Percentiles rank a stretch among this genome's conserved stretches.
phyloP scores from a whole-genome alignment of 2,113 vertebrate species.

The Plotosus lineatus region DNA sequence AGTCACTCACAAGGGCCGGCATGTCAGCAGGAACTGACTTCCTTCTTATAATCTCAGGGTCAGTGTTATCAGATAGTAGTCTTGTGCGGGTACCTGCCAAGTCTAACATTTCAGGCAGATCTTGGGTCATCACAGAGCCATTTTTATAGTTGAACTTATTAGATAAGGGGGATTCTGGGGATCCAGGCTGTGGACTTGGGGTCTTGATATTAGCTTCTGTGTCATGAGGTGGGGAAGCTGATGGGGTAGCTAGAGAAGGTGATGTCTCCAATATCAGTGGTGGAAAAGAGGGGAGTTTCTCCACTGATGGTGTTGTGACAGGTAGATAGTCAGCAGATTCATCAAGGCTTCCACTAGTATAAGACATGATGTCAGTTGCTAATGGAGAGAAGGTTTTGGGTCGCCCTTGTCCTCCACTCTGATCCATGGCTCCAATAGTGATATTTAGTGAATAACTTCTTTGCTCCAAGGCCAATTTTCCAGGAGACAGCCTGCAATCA shows the following conservation, averaged over 20 bases:
- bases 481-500: conserved; percentile 86
- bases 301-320: conserved; percentile 84
- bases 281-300: conserved; percentile 86
- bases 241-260: conserved; percentile 67
- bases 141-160: conserved; percentile 86
- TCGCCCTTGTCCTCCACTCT: conserved; percentile 84
- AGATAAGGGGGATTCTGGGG: conserved; percentile 79
- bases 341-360: conserved; percentile 92
- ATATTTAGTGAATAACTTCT: conserved; percentile 97
- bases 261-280: conserved; percentile 73
- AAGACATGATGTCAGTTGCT: conserved; percentile 94
- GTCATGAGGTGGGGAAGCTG: conserved; percentile 68
- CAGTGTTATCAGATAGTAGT: conserved; percentile 83
- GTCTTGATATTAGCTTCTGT: conserved; percentile 55
- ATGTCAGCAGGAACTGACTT: conserved; percentile 80
- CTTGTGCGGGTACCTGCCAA: conserved; percentile 87
- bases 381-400: conserved; percentile 89
- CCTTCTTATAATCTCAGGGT: conserved; percentile 78
- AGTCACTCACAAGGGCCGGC: conserved; percentile 71
- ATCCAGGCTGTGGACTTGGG: conserved; percentile 71
- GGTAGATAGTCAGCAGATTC: conserved; percentile 91
- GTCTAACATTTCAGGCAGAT: conserved; percentile 96
- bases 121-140: conserved; percentile 86
- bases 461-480: conserved; percentile 95
- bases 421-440: conserved; percentile 88